phyloP scores from a whole-genome alignment of 1,140 invertebrate genomes.

The Drosophila kepulauana region DNA sequence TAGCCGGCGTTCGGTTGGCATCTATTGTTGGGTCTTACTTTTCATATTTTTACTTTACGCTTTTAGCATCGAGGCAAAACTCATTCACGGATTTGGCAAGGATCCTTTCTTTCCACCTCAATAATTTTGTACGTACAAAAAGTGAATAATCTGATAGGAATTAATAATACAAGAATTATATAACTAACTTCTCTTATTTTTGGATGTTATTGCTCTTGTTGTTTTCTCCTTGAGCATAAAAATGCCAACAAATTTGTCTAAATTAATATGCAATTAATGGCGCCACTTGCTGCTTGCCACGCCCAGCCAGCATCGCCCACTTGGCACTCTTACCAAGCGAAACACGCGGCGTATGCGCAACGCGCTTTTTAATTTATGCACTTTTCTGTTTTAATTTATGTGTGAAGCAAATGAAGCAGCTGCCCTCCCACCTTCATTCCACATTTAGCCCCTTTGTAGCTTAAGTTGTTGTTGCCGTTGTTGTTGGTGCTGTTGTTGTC shows the following conservation, averaged over 20 bases:
- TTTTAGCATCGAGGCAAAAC: not conserved
- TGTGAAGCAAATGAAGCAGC: conserved; percentile 44
- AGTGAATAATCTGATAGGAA: not conserved
- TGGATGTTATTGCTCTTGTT: conserved; percentile 2
- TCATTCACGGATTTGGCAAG: conserved; percentile 34
- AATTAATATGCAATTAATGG: conserved; percentile 65
- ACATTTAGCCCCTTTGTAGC: not conserved
- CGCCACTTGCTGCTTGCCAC: conserved; percentile 43
- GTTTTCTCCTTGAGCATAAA: conserved; percentile 26
- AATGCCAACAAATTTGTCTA: conserved; percentile 54
- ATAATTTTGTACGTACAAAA: conserved; percentile 1
- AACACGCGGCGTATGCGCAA: conserved; percentile 44
- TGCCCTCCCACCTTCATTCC: conserved; percentile 12
- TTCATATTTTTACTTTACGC: conserved; percentile 27
- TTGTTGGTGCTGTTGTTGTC: conserved; percentile 21
- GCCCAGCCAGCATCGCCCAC: not conserved
- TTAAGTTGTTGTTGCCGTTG: conserved; percentile 1
- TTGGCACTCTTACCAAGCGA: conserved; percentile 29
- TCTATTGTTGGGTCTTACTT: conserved; percentile 47
- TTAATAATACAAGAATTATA: not conserved
- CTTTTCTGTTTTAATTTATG: conserved; percentile 63
- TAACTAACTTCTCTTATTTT: not conserved
- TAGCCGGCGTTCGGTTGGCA: conserved; percentile 49
- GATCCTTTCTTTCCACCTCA: not conserved
- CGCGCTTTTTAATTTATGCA: conserved; percentile 59